phyloP scores from a whole-genome alignment of 2,888 invertebrate genomes.

The Drosophila neoperkinsi region DNA sequence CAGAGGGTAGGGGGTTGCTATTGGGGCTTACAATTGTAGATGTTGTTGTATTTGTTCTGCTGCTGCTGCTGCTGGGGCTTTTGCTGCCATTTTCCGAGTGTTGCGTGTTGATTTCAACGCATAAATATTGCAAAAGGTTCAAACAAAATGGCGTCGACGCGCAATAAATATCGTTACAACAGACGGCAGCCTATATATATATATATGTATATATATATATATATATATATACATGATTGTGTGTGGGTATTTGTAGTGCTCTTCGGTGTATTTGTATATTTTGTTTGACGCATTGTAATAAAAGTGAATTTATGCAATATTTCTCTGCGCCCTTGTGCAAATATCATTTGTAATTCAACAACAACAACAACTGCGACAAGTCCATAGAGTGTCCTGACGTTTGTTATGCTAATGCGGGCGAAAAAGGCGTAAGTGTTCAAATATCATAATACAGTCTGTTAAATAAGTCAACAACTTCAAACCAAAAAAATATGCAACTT shows the following conservation, averaged over 20 bases:
- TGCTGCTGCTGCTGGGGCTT: conserved; percentile 30
- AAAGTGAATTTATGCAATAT: conserved; percentile 80
- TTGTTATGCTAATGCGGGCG: conserved; percentile 72
- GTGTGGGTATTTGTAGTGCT: conserved; percentile 31
- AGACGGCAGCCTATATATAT: conserved; percentile 5
- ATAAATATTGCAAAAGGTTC: conserved; percentile 79
- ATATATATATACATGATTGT: background rate
- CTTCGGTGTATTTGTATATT: conserved; percentile 28
- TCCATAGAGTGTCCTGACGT: conserved; percentile 50
- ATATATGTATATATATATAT: background rate
- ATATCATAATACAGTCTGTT: conserved; percentile 24
- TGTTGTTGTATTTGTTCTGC: conserved; percentile 37
- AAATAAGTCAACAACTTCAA: conserved; percentile 17
- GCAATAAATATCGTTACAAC: conserved; percentile 73
- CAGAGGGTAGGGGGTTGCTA: background rate
- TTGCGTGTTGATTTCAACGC: conserved; percentile 80
- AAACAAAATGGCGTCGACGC: conserved; percentile 80
- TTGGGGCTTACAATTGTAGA: conserved; percentile 41
- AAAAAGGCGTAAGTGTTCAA: conserved; percentile 53
- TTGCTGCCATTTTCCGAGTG: conserved; percentile 57
- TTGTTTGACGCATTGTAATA: conserved; percentile 64
- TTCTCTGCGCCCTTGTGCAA: conserved; percentile 77
- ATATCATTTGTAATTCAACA: conserved; percentile 71
- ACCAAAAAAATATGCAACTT: conserved; percentile 16
- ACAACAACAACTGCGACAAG: conserved; percentile 16